Conservation (phyloP, 1,140 invertebrate species). For the Cheumatopsyche charites region DNA sequence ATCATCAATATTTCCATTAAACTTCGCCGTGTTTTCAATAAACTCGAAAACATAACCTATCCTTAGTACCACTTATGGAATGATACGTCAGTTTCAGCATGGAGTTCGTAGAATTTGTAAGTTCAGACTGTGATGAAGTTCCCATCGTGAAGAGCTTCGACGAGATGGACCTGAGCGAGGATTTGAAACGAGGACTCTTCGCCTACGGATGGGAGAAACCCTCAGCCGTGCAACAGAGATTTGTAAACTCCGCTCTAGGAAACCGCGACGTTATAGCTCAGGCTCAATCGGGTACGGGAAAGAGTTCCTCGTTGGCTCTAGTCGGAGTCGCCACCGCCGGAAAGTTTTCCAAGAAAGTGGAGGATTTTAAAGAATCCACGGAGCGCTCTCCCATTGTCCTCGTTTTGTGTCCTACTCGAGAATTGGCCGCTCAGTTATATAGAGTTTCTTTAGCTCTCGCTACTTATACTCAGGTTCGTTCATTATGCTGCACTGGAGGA, state of each 20-base stretch:
- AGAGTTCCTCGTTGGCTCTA: slow-evolving; percentile 99
- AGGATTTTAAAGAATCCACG: neutral
- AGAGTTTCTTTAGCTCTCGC: slow-evolving; percentile 98
- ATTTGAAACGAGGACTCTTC: slow-evolving; percentile 94
- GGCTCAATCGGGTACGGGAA: slow-evolving; percentile 98
- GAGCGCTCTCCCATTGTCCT: slow-evolving; percentile 82
- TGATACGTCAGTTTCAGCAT: too few relatives aligned
- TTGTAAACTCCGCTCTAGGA: slow-evolving; percentile 95
- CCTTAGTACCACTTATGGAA: too few relatives aligned
- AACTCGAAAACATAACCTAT: too few relatives aligned
- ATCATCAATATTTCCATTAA: too few relatives aligned
- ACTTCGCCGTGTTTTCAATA: too few relatives aligned
- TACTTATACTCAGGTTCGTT: slow-evolving; percentile 99
- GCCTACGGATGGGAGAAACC: slow-evolving; percentile 99
- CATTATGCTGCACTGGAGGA: slow-evolving; percentile 98
- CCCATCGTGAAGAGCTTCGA: slow-evolving; percentile 97
- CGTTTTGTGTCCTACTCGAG: slow-evolving; percentile 93
- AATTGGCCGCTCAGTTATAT: slow-evolving; percentile 97
- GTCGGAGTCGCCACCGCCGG: slow-evolving; percentile 82
- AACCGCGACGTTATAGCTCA: slow-evolving; percentile 98
- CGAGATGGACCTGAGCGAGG: slow-evolving; percentile 92
- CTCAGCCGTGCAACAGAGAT: slow-evolving; percentile 97
- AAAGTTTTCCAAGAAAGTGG: slow-evolving; percentile 61
- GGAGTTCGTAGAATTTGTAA: slow-evolving; percentile 95
- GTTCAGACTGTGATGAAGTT: slow-evolving; percentile 90